Base-by-base conservation (phyloP, 53 echinoderm and acorn worm genomes). In the Temnopleurus reevesii region DNA sequence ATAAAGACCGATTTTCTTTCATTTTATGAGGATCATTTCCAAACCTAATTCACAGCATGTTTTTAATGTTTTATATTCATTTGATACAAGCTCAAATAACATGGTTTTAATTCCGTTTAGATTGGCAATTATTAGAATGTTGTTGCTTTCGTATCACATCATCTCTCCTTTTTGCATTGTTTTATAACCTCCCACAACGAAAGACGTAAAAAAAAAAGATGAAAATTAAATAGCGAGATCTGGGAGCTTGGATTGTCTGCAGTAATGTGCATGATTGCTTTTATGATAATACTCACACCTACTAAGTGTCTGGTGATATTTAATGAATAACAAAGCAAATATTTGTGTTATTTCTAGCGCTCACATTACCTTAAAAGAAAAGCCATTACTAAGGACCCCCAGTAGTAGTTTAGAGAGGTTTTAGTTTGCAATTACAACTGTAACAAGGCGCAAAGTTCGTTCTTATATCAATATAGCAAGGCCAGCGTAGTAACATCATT, bases 271-370 rank as follows among this genome's bases (percentile, higher is more conserved):
- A 19, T 19, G 19, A 71, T 21, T 38, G 71, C 38, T 71, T 36
- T 36, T 21, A 71, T 71, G n/a, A 71, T 71, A 19, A 38, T 38
- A 38, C 36, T 41, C 38, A 41, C 21, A 71, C 8, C 71, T 71
- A 38, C 41, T 71, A 71, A 21, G 5, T 21, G 71, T 71, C 71
- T 8, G 36, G 41, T 38, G 35, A 71, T 38, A n/a, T 71, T 71
- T 64, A 38, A 71, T 71, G 71, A 71, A 71, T 38, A 2, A 41
- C 36, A 71, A 41, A 19, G 38, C 71, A 71, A 71, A 71, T 71
- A 71, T 71, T 71, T 71, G 71, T 8, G 71, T 21, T 38, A 71
- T 38, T 38, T 30, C 18, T 34, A 38, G n/a, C 41, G 41, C 41
- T 41, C 21, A 71, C 41, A 71, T 63, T n/a, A 63, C 41, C 71